A percentile compares a stretch with the other conserved stretches of the same genome.
Evolutionary conservation across 2,113 vertebrate species (phyloP).

Genomic region (Regulus satrapa): DNA sequence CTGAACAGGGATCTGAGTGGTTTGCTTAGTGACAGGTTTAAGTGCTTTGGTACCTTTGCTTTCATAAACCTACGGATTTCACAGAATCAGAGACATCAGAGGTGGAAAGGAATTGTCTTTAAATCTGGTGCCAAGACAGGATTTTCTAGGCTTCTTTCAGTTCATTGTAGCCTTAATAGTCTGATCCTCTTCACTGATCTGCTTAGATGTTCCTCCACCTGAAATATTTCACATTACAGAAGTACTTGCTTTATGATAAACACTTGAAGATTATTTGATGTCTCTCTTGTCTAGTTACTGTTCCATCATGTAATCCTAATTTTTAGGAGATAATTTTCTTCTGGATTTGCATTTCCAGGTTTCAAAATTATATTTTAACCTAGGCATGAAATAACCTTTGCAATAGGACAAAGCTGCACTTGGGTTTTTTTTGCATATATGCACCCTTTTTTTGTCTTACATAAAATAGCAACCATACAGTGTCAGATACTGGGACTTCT

Average conservation of each 20-base stretch:
- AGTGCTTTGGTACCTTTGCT: neutral
- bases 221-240: neutral
- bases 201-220: neutral
- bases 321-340: neutral
- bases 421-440: neutral
- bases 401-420: neutral
- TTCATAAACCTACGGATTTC: neutral
- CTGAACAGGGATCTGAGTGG: neutral
- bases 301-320: neutral
- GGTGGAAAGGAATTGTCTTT: neutral
- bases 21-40: neutral
- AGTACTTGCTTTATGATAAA: neutral
- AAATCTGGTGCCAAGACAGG: neutral
- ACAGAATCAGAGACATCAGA: neutral
- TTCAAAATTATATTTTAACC: neutral
- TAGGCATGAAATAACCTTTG: neutral
- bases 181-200: neutral
- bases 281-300: neutral
- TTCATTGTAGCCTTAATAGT: neutral
- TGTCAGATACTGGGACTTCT: neutral
- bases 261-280: neutral
- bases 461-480: rapidly evolving
- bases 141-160: neutral
- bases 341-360: neutral
- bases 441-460: neutral